Evolutionary conservation across 2,888 invertebrate species (phyloP), one percentile per base, ranked within the genome.

Genomic region (Exocentrus adspersus): DNA sequence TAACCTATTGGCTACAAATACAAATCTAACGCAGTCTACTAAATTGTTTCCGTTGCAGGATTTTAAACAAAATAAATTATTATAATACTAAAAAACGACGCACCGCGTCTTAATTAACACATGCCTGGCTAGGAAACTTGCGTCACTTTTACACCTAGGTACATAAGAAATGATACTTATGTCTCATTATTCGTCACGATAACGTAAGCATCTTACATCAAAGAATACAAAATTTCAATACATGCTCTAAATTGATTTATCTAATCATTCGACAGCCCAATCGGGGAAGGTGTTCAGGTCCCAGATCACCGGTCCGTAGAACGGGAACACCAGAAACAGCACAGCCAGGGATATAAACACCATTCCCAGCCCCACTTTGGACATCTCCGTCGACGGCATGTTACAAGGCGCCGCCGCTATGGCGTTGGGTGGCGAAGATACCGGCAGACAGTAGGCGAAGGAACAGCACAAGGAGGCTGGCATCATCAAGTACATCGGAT

Each of bases 391-490:
- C 5, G 92, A 92, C 68, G 88, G 88, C 83, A 94, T 93, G 74
- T 90, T 89, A 1, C 92, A 92, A 9, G 92, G 92, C 0, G 92
- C 92, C 16, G 93, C 93, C 0, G 93, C 95, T 64, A 98, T 93
- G 2, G 97, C 97, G 83, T 97, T 97, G 12, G 97, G 96, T 1
- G 97, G 96, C 0, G 97, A 97, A 50, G 95, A 96, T 10, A 97
- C 96, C 0, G 96, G 97, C 81, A 97, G 86, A 86, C 95, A 95
- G 87, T 96, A 94, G 6, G 93, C 95, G 85, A 95, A 95, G 57
- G 95, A 95, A 80, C 95, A 94, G 2, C 94, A 92, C 19, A 97
- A 84, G 0, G 95, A 89, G 0, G 94, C 94, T 0, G 97, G 95
- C 73, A 96, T 85, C 90, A 96, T 95, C 80, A 97, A 85, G 82